Conservation (phyloP, 2,888 invertebrate species). For the Drosophila ustulata region DNA sequence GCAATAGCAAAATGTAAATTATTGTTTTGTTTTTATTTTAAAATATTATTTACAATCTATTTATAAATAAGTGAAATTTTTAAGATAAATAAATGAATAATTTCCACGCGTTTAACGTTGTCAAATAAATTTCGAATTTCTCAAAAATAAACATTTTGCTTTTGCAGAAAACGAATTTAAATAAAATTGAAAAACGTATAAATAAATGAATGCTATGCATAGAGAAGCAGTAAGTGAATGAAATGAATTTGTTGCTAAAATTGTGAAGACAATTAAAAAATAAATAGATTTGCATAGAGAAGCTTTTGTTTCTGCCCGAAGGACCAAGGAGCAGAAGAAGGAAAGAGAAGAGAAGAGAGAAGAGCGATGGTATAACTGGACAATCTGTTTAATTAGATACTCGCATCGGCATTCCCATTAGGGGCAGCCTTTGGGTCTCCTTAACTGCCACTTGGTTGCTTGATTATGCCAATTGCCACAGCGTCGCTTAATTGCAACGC, state of each 20-base stretch:
- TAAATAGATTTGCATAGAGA: background rate
- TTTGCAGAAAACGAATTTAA: too few relatives aligned
- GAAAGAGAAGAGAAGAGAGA: background rate
- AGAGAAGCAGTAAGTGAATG: background rate
- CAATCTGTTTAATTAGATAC: slow-evolving; percentile 19
- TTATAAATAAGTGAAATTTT: too few relatives aligned
- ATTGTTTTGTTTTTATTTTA: too few relatives aligned
- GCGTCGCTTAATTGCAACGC: slow-evolving; percentile 61
- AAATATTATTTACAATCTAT: too few relatives aligned
- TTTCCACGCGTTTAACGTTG: too few relatives aligned
- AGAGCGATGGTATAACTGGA: slow-evolving; percentile 1
- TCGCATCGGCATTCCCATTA: slow-evolving; percentile 27
- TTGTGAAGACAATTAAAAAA: background rate
- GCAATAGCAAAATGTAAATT: too few relatives aligned
- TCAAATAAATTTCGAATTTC: too few relatives aligned
- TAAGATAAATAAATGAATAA: too few relatives aligned
- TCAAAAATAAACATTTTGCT: too few relatives aligned
- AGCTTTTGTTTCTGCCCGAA: too few relatives aligned
- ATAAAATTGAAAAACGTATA: background rate
- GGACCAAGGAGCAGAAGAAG: background rate
- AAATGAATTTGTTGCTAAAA: background rate
- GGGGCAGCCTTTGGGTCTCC: slow-evolving; percentile 20
- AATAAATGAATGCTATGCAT: slow-evolving; percentile 4
- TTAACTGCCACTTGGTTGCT: slow-evolving; percentile 41
- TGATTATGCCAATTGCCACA: slow-evolving; percentile 57